Evolutionary conservation across 2,797 vertebrate species (phyloP), one percentile per base, ranked within the genome.

Genomic region (Fringilla coelebs): DNA sequence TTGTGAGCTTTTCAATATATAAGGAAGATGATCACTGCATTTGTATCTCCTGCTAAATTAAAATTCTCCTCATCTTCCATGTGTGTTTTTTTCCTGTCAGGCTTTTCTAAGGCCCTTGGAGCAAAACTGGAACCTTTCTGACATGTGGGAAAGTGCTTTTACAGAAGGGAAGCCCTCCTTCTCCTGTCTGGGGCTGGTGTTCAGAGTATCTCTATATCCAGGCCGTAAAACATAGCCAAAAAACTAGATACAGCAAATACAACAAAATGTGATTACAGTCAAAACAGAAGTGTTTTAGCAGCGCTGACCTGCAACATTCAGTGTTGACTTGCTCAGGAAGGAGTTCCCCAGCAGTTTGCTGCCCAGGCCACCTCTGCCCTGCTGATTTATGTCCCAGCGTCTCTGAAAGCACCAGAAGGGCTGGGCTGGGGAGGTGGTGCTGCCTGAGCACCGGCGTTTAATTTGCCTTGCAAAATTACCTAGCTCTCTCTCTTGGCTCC

Each of bases 11-110:
- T 82, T 62, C 21, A 43, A 8, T 13, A 28, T 31, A 36, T 34
- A 48, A 73, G 67, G n/a, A 36, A 41, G 43, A 46, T 54, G 66
- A 63, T 40, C 4, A 17, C 43, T 54, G 34, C 28, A 32, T 68
- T 81, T 91, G n/a, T 66, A 31, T 63, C 89, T 90, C 29, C 62
- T 92, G 46, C 26, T 65, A 38, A 80, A 78, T 46, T 68, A 29
- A 63, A 81, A 32, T 48, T 14, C 21, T 60, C 43, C 41, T 51
- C 40, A 36, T 38, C 48, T 36, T 76, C 32, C 5, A 1, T 9
- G 2, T 29, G 4, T 26, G 43, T 46, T 2, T 21, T 75, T 68
- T 77, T 57, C 4, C 1, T 40, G 70, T n/a, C 5, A 1, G 40
- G 26, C 43, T 80, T 78, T 88, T 48, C 52, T 52, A 11, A 48